Percentiles rank a stretch among this genome's conserved stretches.
Conservation (phyloP, 1,140 invertebrate genomes). For the Lethocerus indicus region DNA sequence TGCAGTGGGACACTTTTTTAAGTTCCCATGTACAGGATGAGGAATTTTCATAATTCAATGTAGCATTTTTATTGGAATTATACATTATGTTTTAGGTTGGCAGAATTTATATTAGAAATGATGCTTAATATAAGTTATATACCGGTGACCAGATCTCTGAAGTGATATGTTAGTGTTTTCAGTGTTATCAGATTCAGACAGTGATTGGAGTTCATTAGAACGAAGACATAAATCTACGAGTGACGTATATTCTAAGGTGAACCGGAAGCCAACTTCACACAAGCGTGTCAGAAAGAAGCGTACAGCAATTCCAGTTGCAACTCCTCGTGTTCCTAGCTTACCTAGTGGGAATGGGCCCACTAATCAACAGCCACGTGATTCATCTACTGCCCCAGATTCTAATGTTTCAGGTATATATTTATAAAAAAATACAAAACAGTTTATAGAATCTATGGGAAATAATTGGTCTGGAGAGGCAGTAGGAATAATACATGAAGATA, state of each 20-base stretch:
- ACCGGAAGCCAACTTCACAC: constrained; percentile 53
- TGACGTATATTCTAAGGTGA: constrained; percentile 43
- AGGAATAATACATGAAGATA: too few species aligned
- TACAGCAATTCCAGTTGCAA: constrained; percentile 63
- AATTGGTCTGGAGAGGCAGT: too few species aligned
- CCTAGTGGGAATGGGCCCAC: constrained; percentile 6
- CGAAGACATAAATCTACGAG: constrained; percentile 42
- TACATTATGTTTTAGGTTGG: too few species aligned
- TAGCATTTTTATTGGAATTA: too few species aligned
- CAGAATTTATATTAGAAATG: too few species aligned
- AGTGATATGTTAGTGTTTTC: constrained; percentile 19
- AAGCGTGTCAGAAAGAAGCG: constrained; percentile 62
- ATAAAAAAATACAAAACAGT: too few species aligned
- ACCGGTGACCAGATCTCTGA: too few species aligned
- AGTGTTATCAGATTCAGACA: constrained; percentile 74
- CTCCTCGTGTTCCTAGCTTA: constrained; percentile 51
- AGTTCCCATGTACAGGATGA: too few species aligned
- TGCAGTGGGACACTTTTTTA: too few species aligned
- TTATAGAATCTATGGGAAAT: too few species aligned
- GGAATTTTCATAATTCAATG: too few species aligned
- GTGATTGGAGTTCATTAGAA: constrained; percentile 67
- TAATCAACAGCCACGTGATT: not conserved
- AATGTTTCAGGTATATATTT: not conserved
- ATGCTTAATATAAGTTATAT: constrained; percentile 6
- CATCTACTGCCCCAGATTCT: not conserved